phyloP scores from a whole-genome alignment of 2,797 vertebrate genomes.

The Microtus californicus region DNA sequence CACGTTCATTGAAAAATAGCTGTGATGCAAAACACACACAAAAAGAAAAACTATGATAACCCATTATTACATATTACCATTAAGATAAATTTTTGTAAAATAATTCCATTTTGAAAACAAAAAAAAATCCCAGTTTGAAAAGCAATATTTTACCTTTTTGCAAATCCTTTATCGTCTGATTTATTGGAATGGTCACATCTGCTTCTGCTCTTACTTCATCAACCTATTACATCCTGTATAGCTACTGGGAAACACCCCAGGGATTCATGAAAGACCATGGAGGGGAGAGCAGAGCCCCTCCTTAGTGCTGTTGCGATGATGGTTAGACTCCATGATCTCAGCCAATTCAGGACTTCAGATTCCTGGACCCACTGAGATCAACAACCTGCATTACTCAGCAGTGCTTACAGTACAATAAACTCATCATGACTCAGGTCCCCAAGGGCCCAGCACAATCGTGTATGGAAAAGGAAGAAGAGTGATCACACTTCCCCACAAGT shows the following conservation, averaged over 20 bases:
- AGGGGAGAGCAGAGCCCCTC: background rate
- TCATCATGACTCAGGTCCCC: background rate
- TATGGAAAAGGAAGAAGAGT: background rate
- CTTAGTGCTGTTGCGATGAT: background rate
- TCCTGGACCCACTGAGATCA: constrained; percentile 17
- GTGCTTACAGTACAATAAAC: background rate
- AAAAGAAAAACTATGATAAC: background rate
- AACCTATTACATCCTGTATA: background rate
- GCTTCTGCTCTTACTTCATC: background rate
- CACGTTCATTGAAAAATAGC: constrained; percentile 45
- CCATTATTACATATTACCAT: background rate
- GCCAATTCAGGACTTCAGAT: background rate
- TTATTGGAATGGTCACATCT: background rate
- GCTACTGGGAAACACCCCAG: background rate
- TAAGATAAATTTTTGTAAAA: constrained; percentile 43
- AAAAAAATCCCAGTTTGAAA: background rate
- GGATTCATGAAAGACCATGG: background rate
- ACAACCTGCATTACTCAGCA: background rate
- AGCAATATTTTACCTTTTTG: constrained; percentile 29
- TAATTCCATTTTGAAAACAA: constrained; percentile 5
- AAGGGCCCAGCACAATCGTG: background rate
- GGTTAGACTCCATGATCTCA: background rate
- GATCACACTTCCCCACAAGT: background rate
- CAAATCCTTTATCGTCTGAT: background rate
- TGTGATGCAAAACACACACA: background rate